Conservation (phyloP, 2,113 vertebrate genomes). For the Microtus oregoni region DNA sequence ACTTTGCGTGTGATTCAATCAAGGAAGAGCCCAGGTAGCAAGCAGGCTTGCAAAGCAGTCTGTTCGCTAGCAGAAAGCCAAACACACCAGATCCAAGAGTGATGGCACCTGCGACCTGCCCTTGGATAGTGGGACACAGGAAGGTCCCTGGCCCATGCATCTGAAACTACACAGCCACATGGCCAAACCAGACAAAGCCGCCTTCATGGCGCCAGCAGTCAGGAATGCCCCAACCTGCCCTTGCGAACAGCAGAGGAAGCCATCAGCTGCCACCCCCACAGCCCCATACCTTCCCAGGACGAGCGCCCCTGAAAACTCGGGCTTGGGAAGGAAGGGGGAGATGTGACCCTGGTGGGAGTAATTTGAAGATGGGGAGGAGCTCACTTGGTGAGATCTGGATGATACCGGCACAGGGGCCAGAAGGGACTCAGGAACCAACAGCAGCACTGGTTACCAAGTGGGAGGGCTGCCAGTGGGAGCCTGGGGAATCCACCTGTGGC, state of each 20-base stretch:
- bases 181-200: not conserved
- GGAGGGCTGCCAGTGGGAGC: not conserved
- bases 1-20: not conserved
- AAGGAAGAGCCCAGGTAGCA: not conserved
- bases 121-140: not conserved
- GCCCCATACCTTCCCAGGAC: conserved; percentile 21
- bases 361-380: not conserved
- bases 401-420: not conserved
- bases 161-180: conserved; percentile 7
- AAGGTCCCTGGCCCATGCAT: not conserved
- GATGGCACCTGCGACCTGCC: not conserved
- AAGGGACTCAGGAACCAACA: not conserved
- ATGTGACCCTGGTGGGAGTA: not conserved
- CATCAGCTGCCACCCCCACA: conserved; percentile 51
- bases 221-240: conserved; percentile 68
- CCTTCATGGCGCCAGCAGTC: conserved; percentile 45
- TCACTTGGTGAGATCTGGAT: not conserved
- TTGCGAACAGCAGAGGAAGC: not conserved
- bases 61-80: not conserved
- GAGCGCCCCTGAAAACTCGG: not conserved
- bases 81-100: not conserved
- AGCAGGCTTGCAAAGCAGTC: not conserved
- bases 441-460: not conserved
- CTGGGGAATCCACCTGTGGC: not conserved
- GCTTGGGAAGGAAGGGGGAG: not conserved